Evolutionary conservation across 2,113 vertebrate species (phyloP).

Genomic region (Aphyosemion australe): DNA sequence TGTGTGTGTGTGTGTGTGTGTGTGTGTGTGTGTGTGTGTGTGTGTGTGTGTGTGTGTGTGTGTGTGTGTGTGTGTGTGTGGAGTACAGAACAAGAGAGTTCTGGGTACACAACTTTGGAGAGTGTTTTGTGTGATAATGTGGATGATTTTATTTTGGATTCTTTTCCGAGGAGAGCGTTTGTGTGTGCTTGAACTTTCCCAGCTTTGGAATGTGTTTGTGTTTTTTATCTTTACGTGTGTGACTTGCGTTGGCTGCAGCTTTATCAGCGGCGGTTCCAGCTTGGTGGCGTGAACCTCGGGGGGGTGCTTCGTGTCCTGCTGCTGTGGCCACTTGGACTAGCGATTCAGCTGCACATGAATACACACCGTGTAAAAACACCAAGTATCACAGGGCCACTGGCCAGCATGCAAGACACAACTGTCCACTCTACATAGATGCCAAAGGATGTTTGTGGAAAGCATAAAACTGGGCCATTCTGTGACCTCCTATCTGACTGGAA

Average conservation of each 20-base stretch:
- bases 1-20: slow-evolving; percentile 8
- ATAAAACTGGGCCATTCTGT: slow-evolving; percentile 1
- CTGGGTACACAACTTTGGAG: slow-evolving; percentile 35
- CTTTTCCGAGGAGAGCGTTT: not conserved
- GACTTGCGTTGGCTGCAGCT: slow-evolving; percentile 54
- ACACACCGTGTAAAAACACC: slow-evolving; percentile 10
- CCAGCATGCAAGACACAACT: slow-evolving; percentile 25
- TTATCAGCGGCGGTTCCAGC: slow-evolving; percentile 62
- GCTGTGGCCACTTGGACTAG: slow-evolving; percentile 24
- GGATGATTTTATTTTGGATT: slow-evolving; percentile 10
- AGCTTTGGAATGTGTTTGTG: slow-evolving; percentile 25
- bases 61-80: too few species aligned
- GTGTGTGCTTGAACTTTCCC: slow-evolving; percentile 13
- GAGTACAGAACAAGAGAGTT: slow-evolving; percentile 19
- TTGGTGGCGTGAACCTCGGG: slow-evolving; percentile 54
- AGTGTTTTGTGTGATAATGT: slow-evolving; percentile 32
- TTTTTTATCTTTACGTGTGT: slow-evolving; percentile 31
- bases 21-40: too few species aligned
- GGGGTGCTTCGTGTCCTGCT: slow-evolving; percentile 30
- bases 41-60: too few species aligned
- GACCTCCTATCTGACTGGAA: slow-evolving; percentile 36
- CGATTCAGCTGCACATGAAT: slow-evolving; percentile 38
- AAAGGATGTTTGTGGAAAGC: slow-evolving; percentile 33
- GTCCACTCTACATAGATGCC: slow-evolving; percentile 12
- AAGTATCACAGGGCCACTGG: slow-evolving; percentile 26